Base-by-base conservation (phyloP, 2,888 invertebrate genomes). In the Ectemnius lituratus region DNA sequence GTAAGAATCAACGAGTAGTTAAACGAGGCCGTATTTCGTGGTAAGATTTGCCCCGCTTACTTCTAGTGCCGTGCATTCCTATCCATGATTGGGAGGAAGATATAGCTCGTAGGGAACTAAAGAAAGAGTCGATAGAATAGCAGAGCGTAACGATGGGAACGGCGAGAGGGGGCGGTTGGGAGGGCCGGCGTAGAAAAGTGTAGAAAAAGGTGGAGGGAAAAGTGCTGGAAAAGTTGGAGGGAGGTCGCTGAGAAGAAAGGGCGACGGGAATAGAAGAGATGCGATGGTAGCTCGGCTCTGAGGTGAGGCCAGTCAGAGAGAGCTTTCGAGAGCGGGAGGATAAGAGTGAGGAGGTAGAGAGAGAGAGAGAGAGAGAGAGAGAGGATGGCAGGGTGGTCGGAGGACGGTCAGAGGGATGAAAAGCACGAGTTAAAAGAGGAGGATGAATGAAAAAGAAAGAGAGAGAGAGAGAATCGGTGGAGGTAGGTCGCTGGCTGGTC, bases 401-500 rank as follows among this genome's bases (percentile, higher is more conserved):
- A 73, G 72, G 64, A 66, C 20, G 56, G 71, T 59, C 45, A 23
- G 20, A 71, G 63, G 76, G 63, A 64, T 71, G 60, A 59, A 69
- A 71, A 60, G 71, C 52, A 65, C 57, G 65, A 61, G 73, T 70
- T 59, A 65, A 70, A 62, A 70, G 16, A 14, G 47, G 66, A 64
- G 62, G 68, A 65, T 57, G 67, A 65, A 64, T 47, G 77, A 52
- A 37, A 23, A 59, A 70, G 70, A 69, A 46, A 8, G 37, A 27
- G 69, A 68, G 61, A 67, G 62, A 62, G 69, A 62, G 68, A 57
- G 77, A 52, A 46, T 27, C 61, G 68, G 70, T 70, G 56, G 57
- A 67, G 72, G 62, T 68, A 78, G 81, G 78, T 78, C 73, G 80
- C 67, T 68, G 73, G 61, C 73, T 64, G 64, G 63, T 46, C 61